Evolutionary conservation across 2,888 invertebrate genomes (phyloP), one percentile per base, ranked within the genome.

Genomic region (Hofmannophila pseudospretella): DNA sequence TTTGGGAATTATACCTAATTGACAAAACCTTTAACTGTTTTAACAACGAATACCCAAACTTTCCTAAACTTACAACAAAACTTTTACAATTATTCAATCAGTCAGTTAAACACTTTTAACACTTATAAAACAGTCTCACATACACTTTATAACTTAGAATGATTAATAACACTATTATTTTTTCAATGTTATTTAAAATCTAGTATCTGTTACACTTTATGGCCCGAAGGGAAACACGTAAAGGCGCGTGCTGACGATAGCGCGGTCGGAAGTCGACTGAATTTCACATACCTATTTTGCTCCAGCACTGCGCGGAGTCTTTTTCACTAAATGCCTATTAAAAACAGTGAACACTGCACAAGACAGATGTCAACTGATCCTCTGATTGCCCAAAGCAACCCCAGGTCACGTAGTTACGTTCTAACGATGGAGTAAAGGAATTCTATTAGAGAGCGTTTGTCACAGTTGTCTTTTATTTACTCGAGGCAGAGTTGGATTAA

Each of bases 251-350:
- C 44, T 27, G 33, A 33, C 51, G 36, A 38, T 14, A 38, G 33
- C 55, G 53, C 57, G 58, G 36, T 44, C 53, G 48, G 49, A 45
- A 35, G 44, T 46, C 35, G 31, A 61, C 62, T 61, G 54, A 55
- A 51, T 16, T 12, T 20, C 3, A 8, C 16, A 4, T 8, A 27
- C n/a, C n/a, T n/a, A n/a, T n/a, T 11, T 32, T 8, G 19, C 11
- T 8, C 2, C 22, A 22, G 9, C 9, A 11, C 13, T 7, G 9
- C n/a, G n/a, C n/a, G 14, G 25, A 30, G 30, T 16, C 4, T 4
- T 35, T 23, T 35, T 25, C 36, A 1, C 36, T 31, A 31, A 25
- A 36, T 16, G 16, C 3, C 31, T 9, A 11, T 19, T 12, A 12
- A n/a, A 25, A 30, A 23, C 26, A 25, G 27, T n/a, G 9, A 26